phyloP scores from a whole-genome alignment of 2,888 invertebrate species.

The Catonia carolina region DNA sequence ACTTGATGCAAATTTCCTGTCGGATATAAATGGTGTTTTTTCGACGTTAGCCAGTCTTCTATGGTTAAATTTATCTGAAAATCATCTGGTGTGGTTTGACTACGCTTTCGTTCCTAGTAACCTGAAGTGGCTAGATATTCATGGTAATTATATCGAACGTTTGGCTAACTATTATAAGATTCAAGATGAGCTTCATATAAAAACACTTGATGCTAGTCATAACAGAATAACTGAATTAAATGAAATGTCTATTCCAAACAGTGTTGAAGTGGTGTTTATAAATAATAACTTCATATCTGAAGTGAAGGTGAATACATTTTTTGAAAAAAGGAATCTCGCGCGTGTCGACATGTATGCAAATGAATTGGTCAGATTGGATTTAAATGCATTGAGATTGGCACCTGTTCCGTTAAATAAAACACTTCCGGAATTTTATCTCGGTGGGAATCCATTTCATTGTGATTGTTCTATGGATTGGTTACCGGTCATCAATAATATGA shows the following conservation, averaged over 20 bases:
- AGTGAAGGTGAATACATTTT: conserved; percentile 78
- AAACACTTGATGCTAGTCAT: conserved; percentile 82
- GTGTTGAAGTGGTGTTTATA: conserved; percentile 79
- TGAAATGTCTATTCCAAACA: conserved; percentile 79
- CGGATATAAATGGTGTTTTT: conserved; percentile 85
- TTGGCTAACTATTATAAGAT: conserved; percentile 83
- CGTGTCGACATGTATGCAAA: conserved; percentile 88
- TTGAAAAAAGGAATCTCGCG: conserved; percentile 74
- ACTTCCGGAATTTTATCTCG: conserved; percentile 82
- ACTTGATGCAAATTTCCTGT: conserved; percentile 79
- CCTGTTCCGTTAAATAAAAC: conserved; percentile 64
- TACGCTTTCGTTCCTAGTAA: conserved; percentile 86
- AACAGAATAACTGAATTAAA: conserved; percentile 78
- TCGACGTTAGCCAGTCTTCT: conserved; percentile 75
- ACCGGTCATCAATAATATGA: conserved; percentile 80
- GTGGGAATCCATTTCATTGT: conserved; percentile 89
- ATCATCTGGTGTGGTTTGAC: conserved; percentile 88
- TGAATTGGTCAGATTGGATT: conserved; percentile 71
- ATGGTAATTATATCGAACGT: conserved; percentile 81
- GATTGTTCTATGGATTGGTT: conserved; percentile 96
- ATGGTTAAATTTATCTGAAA: conserved; percentile 84
- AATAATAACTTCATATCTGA: conserved; percentile 80
- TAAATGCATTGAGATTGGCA: conserved; percentile 72
- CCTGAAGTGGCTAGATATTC: conserved; percentile 84
- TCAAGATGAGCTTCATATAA: conserved; percentile 65